Conservation (phyloP, 1,140 invertebrate species). For the Drosophila ficusphila region DNA sequence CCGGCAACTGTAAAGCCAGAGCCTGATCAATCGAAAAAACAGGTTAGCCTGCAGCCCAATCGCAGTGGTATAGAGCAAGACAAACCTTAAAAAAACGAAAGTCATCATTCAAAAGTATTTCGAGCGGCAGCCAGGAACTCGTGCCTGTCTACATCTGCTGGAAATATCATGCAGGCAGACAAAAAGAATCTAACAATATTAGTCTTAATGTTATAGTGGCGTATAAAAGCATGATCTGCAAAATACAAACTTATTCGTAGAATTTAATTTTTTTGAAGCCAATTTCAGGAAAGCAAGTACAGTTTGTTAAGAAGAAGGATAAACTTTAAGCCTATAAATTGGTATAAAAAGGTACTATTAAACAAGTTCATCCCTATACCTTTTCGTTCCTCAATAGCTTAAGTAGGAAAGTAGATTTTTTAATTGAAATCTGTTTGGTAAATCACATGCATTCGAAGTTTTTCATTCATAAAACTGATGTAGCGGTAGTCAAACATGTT, state of each 20-base stretch:
- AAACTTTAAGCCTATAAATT: no score
- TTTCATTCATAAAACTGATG: constrained; percentile 61
- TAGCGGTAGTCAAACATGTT: constrained; percentile 46
- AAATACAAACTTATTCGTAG: constrained; percentile 73
- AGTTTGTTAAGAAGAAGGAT: no score
- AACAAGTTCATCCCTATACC: no score
- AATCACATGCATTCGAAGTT: neutral
- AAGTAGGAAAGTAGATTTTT: no score
- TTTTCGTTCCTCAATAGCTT: no score
- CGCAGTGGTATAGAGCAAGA: constrained; percentile 39
- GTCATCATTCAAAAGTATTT: constrained; percentile 64
- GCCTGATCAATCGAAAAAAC: constrained; percentile 53
- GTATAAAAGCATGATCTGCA: constrained; percentile 57
- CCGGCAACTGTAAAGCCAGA: constrained; percentile 6
- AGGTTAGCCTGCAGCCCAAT: constrained; percentile 57
- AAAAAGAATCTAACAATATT: constrained; percentile 39
- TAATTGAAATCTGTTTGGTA: no score
- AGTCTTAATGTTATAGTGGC: constrained; percentile 29
- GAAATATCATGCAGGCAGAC: constrained; percentile 3
- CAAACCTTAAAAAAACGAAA: constrained; percentile 47
- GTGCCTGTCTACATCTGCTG: constrained; percentile 62
- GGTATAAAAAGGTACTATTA: no score
- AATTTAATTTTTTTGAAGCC: constrained; percentile 36
- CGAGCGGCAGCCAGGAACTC: constrained; percentile 35
- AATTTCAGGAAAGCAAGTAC: no score